Conservation (phyloP, 2,113 vertebrate species). For the Lethenteron camtschaticum region DNA sequence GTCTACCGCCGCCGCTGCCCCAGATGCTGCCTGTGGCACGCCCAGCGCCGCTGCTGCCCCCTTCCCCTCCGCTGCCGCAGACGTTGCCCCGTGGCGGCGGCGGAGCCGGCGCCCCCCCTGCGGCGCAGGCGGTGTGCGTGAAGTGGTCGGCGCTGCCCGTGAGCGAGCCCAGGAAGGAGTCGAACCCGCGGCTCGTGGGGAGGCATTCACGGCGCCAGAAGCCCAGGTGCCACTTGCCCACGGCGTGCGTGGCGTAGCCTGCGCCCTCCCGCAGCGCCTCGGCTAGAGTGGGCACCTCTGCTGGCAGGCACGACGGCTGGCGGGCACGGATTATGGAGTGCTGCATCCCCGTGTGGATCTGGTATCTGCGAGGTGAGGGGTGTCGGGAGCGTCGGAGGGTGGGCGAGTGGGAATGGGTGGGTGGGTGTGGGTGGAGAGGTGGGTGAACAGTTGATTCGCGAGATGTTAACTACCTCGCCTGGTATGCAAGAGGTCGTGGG, state of each 20-base stretch:
- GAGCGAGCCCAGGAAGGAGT: conserved; percentile 80
- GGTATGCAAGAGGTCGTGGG: too few species aligned
- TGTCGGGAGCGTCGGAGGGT: too few species aligned
- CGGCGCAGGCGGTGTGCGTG: conserved; percentile 68
- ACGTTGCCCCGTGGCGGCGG: background rate
- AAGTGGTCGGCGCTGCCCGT: conserved; percentile 90
- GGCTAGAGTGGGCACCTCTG: conserved; percentile 63
- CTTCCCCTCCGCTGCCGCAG: background rate
- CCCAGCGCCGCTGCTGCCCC: background rate
- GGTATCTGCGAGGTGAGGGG: conserved; percentile 36
- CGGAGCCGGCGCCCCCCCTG: conserved; percentile 20
- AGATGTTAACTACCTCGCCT: too few species aligned
- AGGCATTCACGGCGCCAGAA: conserved; percentile 67
- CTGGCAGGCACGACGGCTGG: conserved; percentile 81
- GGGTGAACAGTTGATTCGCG: too few species aligned
- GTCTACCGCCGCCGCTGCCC: background rate
- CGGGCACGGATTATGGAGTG: conserved; percentile 86
- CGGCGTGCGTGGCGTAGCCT: conserved; percentile 88
- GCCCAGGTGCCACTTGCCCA: conserved; percentile 93
- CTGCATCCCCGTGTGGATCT: conserved; percentile 90
- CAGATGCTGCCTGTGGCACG: background rate
- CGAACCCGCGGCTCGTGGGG: conserved; percentile 68
- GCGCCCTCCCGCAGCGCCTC: conserved; percentile 63
- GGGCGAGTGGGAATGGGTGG: too few species aligned
- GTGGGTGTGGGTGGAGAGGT: too few species aligned